A percentile compares a stretch with the other conserved stretches of the same genome.
Evolutionary conservation across 2,888 invertebrate species (phyloP).

Genomic region (Lycophotia porphyrea): DNA sequence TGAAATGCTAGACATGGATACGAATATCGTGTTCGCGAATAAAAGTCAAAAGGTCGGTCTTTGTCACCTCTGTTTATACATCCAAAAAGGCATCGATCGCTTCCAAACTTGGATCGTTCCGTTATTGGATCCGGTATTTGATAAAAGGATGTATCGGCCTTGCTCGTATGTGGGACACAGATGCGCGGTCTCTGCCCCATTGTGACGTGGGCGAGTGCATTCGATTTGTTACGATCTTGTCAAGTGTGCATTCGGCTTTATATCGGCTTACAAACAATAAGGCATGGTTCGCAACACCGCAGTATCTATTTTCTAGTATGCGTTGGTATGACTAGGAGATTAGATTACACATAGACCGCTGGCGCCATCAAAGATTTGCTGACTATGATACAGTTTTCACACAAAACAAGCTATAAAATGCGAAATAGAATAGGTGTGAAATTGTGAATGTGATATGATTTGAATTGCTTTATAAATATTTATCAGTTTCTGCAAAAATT

Average conservation of each 20-base stretch:
- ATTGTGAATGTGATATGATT: constrained; percentile 37
- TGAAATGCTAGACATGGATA: constrained; percentile 13
- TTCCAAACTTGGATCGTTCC: constrained; percentile 73
- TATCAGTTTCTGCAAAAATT: constrained; percentile 41
- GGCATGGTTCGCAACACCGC: constrained; percentile 22
- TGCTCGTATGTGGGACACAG: constrained; percentile 82
- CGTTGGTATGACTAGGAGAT: constrained; percentile 44
- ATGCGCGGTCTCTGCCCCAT: constrained; percentile 75
- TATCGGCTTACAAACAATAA: constrained; percentile 57
- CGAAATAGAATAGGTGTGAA: constrained; percentile 49
- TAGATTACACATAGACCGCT: constrained; percentile 57
- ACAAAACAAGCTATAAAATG: constrained; percentile 27
- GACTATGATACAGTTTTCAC: constrained; percentile 45
- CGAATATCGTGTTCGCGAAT: constrained; percentile 22
- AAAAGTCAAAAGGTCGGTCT: constrained; percentile 50
- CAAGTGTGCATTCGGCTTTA: constrained; percentile 48
- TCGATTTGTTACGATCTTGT: constrained; percentile 64
- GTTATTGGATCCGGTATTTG: constrained; percentile 76
- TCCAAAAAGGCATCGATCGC: constrained; percentile 73
- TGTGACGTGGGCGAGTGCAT: constrained; percentile 73
- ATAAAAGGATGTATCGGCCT: constrained; percentile 83
- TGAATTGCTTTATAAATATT: constrained; percentile 45
- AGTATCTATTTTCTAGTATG: constrained; percentile 54
- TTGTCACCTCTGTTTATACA: constrained; percentile 66
- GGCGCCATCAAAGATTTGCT: constrained; percentile 63